A percentile compares a stretch with the other conserved stretches of the same genome.
phyloP scores from a whole-genome alignment of 2,888 invertebrate genomes.

The Priocnemis perturbator region DNA sequence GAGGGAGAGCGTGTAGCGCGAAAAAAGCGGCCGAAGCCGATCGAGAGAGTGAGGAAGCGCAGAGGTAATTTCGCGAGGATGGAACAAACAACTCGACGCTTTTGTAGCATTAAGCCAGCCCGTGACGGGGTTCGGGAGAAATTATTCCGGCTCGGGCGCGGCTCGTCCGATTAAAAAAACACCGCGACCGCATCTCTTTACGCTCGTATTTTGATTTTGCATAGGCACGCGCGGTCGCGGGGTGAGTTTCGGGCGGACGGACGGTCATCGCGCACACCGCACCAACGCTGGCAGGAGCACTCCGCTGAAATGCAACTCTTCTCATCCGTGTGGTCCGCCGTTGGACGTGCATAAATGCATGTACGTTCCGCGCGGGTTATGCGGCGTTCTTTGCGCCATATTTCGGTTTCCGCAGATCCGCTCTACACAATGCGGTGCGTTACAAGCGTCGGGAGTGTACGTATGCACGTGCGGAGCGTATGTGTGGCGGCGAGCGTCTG shows the following conservation, averaged over 20 bases:
- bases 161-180: constrained; percentile 18
- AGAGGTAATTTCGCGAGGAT: too few species aligned
- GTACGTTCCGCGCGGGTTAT: constrained; percentile 10
- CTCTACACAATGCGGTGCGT: constrained; percentile 9
- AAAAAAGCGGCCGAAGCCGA: too few species aligned
- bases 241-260: neutral
- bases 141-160: constrained; percentile 13
- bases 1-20: too few species aligned
- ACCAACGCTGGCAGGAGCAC: too few species aligned
- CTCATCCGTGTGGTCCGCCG: neutral
- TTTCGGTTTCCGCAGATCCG: constrained; percentile 24
- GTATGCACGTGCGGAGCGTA: neutral
- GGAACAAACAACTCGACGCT: neutral
- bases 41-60: neutral
- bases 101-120: constrained; percentile 7
- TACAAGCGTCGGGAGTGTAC: neutral
- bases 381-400: constrained; percentile 19
- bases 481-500: too few species aligned
- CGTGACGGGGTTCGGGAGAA: constrained; percentile 1
- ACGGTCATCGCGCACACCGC: too few species aligned
- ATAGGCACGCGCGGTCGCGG: neutral
- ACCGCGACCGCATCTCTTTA: constrained; percentile 8
- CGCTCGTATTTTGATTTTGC: constrained; percentile 24
- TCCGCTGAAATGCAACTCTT: too few species aligned
- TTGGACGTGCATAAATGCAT: constrained; percentile 29